A percentile compares a stretch with the other conserved stretches of the same genome.
Conservation (phyloP, 2,797 vertebrate species). For the Mastacembelus armatus region DNA sequence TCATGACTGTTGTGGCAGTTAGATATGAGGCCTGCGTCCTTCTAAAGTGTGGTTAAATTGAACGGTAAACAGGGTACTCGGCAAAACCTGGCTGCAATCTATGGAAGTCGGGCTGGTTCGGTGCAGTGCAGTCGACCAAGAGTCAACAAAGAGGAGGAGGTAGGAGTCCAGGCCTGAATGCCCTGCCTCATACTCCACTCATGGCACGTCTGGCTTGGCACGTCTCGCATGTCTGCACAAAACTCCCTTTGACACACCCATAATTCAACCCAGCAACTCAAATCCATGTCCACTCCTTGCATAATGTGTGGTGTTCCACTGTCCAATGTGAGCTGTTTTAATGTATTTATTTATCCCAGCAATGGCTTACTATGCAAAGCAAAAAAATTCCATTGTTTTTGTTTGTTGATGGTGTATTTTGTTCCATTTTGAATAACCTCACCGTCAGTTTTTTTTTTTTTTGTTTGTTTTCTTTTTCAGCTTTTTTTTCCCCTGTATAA, state of each 20-base stretch:
- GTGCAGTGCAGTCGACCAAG: slow-evolving; percentile 90
- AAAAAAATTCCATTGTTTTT: slow-evolving; percentile 11
- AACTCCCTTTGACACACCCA: slow-evolving; percentile 40
- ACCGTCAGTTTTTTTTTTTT: slow-evolving; percentile 29
- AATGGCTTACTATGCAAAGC: slow-evolving; percentile 17
- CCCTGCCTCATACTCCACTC: slow-evolving; percentile 51
- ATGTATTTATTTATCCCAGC: slow-evolving; percentile 36
- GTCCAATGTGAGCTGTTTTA: slow-evolving; percentile 20
- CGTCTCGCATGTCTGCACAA: slow-evolving; percentile 44
- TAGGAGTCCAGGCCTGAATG: slow-evolving; percentile 82
- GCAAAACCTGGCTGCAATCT: slow-evolving; percentile 91
- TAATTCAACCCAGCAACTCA: slow-evolving; percentile 46
- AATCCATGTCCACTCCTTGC: slow-evolving; percentile 19
- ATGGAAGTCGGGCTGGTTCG: slow-evolving; percentile 90
- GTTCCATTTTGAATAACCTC: slow-evolving; percentile 22
- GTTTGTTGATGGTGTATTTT: slow-evolving; percentile 16
- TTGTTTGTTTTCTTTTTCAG: slow-evolving; percentile 39
- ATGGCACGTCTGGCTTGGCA: slow-evolving; percentile 68
- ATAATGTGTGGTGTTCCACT: slow-evolving; percentile 24
- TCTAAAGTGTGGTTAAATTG: slow-evolving; percentile 91
- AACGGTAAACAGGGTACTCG: slow-evolving; percentile 95
- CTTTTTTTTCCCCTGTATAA: too few species aligned
- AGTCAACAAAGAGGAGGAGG: slow-evolving; percentile 98
- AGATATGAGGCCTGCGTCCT: slow-evolving; percentile 26
- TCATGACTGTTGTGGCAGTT: slow-evolving; percentile 34